A percentile compares a stretch with the other conserved stretches of the same genome.
Conservation (phyloP, 2,888 invertebrate species). For the Selenia dentaria region DNA sequence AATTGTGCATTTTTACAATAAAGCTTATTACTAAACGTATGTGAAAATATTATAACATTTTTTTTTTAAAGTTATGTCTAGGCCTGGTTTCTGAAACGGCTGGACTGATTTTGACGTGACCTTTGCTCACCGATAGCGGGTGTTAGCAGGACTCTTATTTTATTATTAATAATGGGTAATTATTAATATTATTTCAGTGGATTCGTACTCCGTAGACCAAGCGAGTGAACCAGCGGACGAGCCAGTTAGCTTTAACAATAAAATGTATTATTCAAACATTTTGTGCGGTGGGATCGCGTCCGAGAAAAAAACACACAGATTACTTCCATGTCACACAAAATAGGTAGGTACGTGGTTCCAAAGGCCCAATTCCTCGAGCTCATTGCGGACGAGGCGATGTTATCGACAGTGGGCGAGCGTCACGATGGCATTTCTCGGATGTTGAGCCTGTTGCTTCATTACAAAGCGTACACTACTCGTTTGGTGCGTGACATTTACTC, state of each 20-base stretch:
- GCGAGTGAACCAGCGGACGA: no score
- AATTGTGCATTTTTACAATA: no score
- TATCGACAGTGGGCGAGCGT: slow-evolving; percentile 68
- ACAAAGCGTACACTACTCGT: slow-evolving; percentile 39
- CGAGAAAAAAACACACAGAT: slow-evolving; percentile 48
- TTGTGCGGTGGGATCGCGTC: slow-evolving; percentile 39
- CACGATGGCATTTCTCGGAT: slow-evolving; percentile 60
- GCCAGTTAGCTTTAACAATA: slow-evolving; percentile 35
- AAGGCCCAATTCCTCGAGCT: slow-evolving; percentile 58
- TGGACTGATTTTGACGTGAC: no score
- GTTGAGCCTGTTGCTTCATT: slow-evolving; percentile 52
- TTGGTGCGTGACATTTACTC: slow-evolving; percentile 52
- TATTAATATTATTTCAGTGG: no score
- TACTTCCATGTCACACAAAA: slow-evolving; percentile 48
- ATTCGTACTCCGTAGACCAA: no score
- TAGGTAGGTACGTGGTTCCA: slow-evolving; percentile 38
- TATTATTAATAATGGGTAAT: no score
- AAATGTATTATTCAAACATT: slow-evolving; percentile 29
- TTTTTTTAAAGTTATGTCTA: no score
- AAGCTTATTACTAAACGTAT: no score
- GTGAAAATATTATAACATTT: no score
- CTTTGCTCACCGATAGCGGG: no score
- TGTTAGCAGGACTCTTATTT: no score
- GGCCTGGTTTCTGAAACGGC: no score
- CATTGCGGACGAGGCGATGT: slow-evolving; percentile 59